Evolutionary conservation across 2,113 vertebrate genomes (phyloP), one percentile per base, ranked within the genome.

Genomic region (Alligator sinensis): DNA sequence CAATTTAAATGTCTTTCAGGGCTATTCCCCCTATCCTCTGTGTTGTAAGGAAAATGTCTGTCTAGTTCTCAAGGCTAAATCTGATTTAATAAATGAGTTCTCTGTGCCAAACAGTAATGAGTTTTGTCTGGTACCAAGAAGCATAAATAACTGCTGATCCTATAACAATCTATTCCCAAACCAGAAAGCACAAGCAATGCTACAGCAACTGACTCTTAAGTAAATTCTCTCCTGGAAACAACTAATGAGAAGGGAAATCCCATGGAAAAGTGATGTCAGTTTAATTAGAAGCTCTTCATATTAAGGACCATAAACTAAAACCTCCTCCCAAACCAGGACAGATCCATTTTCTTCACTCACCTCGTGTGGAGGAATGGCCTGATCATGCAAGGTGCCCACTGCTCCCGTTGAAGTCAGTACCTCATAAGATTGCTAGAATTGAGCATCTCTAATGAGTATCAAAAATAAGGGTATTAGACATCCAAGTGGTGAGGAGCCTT

Each of bases 41-140:
- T n/a, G 75, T 47, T 57, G 34, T 61, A 94, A 88, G 57, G 55
- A 94, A 91, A 80, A 25, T 87, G 16, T 59, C 86, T 83, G 47
- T 78, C 58, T 63, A 24, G 0, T 68, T 94, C 80, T 86, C 61
- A 75, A 89, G 83, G 76, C 85, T 80, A 79, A 16, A 72, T 55
- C 90, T 25, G 79, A 22, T 79, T 90, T 90, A 58, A 59, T 80
- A 8, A 21, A 24, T 28, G 91, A 88, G 5, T 77, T 91, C 10
- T 81, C 47, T 28, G 81, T 94, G 74, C 80, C 4, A 80, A 14
- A 11, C 81, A 63, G 47, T 13, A 2, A 88, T 12, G 13, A 27
- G 74, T 47, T 9, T 79, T 70, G 18, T 11, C 18, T 70, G 30
- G 68, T 34, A 70, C 30, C 68, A 34, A 84, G 13, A 4, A 1